phyloP scores from a whole-genome alignment of 2,113 vertebrate species.

The Drymodes brunneopygia region DNA sequence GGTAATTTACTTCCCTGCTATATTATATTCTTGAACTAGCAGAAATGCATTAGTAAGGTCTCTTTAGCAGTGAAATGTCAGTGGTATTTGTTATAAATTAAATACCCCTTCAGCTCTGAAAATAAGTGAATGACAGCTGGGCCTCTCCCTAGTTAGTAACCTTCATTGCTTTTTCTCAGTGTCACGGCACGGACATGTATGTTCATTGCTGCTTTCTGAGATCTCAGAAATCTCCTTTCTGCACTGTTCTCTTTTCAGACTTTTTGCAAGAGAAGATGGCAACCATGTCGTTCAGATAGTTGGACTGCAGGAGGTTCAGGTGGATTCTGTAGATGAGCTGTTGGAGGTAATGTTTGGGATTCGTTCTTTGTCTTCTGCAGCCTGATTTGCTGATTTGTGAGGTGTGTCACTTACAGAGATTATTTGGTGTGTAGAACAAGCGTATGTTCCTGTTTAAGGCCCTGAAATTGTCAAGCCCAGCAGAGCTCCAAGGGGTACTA shows the following conservation, averaged over 20 bases:
- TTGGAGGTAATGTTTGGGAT: conserved; percentile 76
- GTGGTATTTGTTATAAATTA: background rate
- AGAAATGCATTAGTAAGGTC: background rate
- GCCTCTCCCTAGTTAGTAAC: background rate
- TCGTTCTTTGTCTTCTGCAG: background rate
- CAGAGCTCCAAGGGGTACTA: background rate
- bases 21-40: background rate
- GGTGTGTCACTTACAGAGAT: background rate
- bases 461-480: background rate
- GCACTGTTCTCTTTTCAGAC: conserved; percentile 60
- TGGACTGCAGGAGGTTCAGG: conserved; percentile 79
- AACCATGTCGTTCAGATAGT: conserved; percentile 86
- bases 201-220: background rate
- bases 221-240: background rate
- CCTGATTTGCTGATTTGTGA: background rate
- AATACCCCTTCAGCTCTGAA: background rate
- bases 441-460: background rate
- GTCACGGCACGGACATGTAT: fast-evolving
- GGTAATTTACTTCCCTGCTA: background rate
- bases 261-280: conserved; percentile 88
- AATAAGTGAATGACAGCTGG: background rate
- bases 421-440: background rate
- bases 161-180: background rate
- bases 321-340: conserved; percentile 79
- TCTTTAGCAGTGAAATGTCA: background rate